Evolutionary conservation across 2,888 invertebrate species (phyloP), one percentile per base, ranked within the genome.

Genomic region (Tanypteryx hageni): DNA sequence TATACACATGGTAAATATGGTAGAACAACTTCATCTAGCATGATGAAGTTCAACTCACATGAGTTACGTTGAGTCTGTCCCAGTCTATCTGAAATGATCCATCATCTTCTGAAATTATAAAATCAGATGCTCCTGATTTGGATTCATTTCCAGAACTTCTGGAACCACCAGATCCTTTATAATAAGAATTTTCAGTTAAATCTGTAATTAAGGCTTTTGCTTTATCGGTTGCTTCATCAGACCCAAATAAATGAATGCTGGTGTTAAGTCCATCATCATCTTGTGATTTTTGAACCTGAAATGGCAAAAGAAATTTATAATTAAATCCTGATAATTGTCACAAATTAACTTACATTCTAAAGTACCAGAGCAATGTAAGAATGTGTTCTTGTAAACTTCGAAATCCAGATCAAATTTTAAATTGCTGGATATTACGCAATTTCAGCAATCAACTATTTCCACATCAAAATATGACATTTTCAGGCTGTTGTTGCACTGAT

Each of bases 131-230:
- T n/a, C 64, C 64, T 59, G 59, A 13, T 11, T 59, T 18, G 16
- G 9, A 10, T 16, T 10, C 68, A 44, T 31, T 11, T 89, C 58
- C 64, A 44, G 58, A 92, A 89, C 58, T 91, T 92, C 64, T 64
- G 57, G 64, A 58, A 1, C 92, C 92, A 58, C 89, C 44, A 81
- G 83, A 92, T 27, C 91, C 91, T 31, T 82, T 58, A 31, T 92
- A 89, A 27, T 68, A 92, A 18, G 85, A 92, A 59, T 58, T 89
- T 68, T 58, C 93, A 8, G 94, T 94, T 57, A 95, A 93, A 1
- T 95, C 95, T 82, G 95, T 94, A 92, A 96, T 96, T 76, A 95
- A 92, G 18, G 94, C 94, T 93, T 95, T 95, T 9, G 95, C 96
- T 94, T 94, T 95, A 81, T 93, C 93, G 92, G 64, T 89, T 3